Conservation (phyloP, 2,888 invertebrate species). For the Acanthosepion lycidas region DNA sequence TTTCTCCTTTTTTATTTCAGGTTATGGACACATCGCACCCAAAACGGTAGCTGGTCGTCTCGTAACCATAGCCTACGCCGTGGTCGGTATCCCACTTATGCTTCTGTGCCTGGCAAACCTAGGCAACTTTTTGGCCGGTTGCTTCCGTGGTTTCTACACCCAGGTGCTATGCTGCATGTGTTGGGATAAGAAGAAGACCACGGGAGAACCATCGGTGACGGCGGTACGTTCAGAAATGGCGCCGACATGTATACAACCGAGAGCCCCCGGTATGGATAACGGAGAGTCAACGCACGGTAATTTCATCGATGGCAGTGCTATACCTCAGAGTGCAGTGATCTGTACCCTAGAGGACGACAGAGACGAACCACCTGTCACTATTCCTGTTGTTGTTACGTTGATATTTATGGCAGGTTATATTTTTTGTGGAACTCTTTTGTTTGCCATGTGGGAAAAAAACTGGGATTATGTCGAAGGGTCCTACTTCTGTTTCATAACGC, state of each 20-base stretch:
- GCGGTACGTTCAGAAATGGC: slow-evolving; percentile 4
- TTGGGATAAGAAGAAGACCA: not conserved
- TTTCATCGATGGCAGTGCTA: not conserved
- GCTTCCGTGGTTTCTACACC: slow-evolving; percentile 58
- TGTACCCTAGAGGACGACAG: slow-evolving; percentile 44
- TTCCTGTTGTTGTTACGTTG: slow-evolving; percentile 91
- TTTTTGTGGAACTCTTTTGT: slow-evolving; percentile 91
- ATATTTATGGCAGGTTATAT: slow-evolving; percentile 91
- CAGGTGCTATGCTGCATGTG: slow-evolving; percentile 43
- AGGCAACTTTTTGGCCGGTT: slow-evolving; percentile 65
- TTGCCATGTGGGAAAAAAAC: slow-evolving; percentile 94
- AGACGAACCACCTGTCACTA: slow-evolving; percentile 72
- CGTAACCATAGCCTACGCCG: slow-evolving; percentile 66
- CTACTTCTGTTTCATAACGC: slow-evolving; percentile 76
- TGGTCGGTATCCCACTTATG: slow-evolving; percentile 69
- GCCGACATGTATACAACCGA: not conserved
- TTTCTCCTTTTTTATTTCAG: slow-evolving; percentile 54
- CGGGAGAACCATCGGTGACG: not conserved
- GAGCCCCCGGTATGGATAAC: not conserved
- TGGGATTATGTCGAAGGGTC: slow-evolving; percentile 92
- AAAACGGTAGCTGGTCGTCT: slow-evolving; percentile 64
- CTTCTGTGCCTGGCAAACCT: slow-evolving; percentile 67
- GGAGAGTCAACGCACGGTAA: not conserved
- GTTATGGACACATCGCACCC: slow-evolving; percentile 68
- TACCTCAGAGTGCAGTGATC: not conserved